Percentiles rank a stretch among this genome's conserved stretches.
These are phyloP conservation scores for Laupala kohalensis DNA, from an alignment of 1,140 invertebrate species.

Conservation along the genomic window DNA sequence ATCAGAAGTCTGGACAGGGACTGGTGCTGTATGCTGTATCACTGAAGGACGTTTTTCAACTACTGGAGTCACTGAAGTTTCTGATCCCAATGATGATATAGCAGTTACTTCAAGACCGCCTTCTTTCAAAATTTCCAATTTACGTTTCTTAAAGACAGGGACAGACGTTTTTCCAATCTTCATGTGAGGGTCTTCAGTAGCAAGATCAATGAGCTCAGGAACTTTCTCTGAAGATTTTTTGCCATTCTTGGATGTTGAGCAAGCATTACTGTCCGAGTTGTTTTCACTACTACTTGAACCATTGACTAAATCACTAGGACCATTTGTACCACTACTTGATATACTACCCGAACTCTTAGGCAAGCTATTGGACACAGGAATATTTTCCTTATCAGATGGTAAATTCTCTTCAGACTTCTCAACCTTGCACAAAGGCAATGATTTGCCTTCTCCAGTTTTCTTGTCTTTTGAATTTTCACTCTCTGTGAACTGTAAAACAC, in stretches of 20 bases:
- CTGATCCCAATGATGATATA: slow-evolving; percentile 28
- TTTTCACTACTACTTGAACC: background rate
- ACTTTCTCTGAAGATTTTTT: background rate
- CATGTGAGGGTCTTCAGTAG: slow-evolving; percentile 7
- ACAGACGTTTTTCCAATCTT: slow-evolving; percentile 2
- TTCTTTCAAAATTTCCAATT: slow-evolving; percentile 56
- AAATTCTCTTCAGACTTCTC: slow-evolving; percentile 28
- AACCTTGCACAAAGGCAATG: slow-evolving; percentile 40
- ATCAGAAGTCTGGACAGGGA: background rate
- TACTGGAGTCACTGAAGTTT: slow-evolving; percentile 6
- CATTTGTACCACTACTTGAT: background rate
- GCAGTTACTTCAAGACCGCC: slow-evolving; percentile 58
- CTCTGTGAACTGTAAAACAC: background rate
- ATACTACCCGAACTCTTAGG: background rate
- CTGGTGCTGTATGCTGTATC: slow-evolving; percentile 20
- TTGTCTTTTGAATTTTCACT: slow-evolving; percentile 3
- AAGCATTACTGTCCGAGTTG: background rate
- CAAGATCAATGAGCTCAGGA: slow-evolving; percentile 15
- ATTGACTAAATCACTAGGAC: background rate
- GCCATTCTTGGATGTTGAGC: background rate
- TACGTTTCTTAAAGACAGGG: slow-evolving; percentile 44
- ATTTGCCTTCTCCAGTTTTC: slow-evolving; percentile 26
- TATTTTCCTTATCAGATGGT: slow-evolving; percentile 39
- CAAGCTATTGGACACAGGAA: slow-evolving; percentile 23
- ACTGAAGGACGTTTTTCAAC: slow-evolving; percentile 25